Conservation (phyloP, 1,140 invertebrate species). For the Pogonognathellus flavescens region DNA sequence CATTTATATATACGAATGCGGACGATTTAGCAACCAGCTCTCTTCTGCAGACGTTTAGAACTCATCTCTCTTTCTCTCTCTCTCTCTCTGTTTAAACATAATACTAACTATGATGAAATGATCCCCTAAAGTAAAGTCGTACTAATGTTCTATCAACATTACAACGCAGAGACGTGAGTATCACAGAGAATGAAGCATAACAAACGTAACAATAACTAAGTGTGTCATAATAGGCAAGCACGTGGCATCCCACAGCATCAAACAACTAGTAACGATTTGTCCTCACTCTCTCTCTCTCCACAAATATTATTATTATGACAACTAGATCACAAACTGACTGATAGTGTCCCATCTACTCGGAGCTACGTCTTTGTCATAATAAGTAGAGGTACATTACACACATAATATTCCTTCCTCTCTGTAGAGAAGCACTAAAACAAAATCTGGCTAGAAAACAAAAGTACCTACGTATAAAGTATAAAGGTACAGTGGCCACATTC, state of each 20-base stretch:
- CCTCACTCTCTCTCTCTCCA: not conserved
- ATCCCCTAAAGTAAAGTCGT: constrained; percentile 19
- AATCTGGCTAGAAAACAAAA: too few relatives aligned
- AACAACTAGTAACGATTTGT: constrained; percentile 36
- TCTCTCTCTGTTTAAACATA: not conserved
- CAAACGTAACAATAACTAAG: constrained; percentile 9
- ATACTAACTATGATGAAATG: constrained; percentile 37
- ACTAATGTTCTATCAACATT: constrained; percentile 47
- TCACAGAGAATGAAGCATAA: constrained; percentile 18
- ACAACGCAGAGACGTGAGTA: not conserved
- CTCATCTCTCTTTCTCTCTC: not conserved
- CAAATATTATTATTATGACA: too few relatives aligned
- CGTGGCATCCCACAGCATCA: constrained; percentile 34
- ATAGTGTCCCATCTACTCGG: too few relatives aligned
- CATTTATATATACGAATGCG: too few relatives aligned
- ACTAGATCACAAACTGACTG: too few relatives aligned
- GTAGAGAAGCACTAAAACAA: too few relatives aligned
- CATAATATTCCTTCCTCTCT: too few relatives aligned
- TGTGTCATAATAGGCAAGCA: constrained; percentile 24
- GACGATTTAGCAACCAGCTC: too few relatives aligned
- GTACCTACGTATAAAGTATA: too few relatives aligned
- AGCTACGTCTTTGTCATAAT: too few relatives aligned
- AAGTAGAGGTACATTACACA: too few relatives aligned
- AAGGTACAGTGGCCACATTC: too few relatives aligned
- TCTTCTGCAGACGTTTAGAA: constrained; percentile 30